Evolutionary conservation across 1,140 invertebrate genomes (phyloP).

Genomic region (Trichonephila clavata): DNA sequence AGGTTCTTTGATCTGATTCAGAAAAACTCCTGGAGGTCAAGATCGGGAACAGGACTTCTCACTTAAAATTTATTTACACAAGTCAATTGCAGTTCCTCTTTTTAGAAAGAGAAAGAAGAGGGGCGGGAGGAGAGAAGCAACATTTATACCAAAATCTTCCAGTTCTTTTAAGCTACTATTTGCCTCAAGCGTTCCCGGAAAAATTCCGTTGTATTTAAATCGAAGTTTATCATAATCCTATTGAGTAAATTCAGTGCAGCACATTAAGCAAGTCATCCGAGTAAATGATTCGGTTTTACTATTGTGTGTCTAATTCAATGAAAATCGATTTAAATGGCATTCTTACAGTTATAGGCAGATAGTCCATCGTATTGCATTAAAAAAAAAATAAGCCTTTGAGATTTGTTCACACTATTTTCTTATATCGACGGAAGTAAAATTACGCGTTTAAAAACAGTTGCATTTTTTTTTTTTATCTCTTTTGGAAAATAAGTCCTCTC

Average conservation of each 20-base stretch:
- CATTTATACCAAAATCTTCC: neutral
- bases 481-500: too few relatives aligned
- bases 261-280: slow-evolving; percentile 23
- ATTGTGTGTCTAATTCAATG: neutral
- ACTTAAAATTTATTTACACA: slow-evolving; percentile 50
- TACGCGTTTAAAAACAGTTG: neutral
- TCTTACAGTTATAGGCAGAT: neutral
- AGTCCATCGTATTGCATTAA: neutral
- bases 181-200: neutral
- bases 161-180: neutral
- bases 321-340: neutral
- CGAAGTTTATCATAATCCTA: slow-evolving; percentile 12
- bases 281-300: neutral
- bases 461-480: too few relatives aligned
- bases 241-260: neutral
- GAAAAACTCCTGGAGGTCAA: slow-evolving; percentile 59
- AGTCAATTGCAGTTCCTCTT: slow-evolving; percentile 39
- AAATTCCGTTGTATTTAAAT: slow-evolving; percentile 23
- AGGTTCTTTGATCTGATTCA: slow-evolving; percentile 58
- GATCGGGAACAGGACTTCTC: slow-evolving; percentile 61
- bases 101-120: neutral
- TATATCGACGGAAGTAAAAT: neutral
- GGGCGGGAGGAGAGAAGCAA: neutral
- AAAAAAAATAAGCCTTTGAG: neutral
- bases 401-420: neutral